Conservation (phyloP, 1,140 invertebrate species). For the Pygmarrhopalites habei region DNA sequence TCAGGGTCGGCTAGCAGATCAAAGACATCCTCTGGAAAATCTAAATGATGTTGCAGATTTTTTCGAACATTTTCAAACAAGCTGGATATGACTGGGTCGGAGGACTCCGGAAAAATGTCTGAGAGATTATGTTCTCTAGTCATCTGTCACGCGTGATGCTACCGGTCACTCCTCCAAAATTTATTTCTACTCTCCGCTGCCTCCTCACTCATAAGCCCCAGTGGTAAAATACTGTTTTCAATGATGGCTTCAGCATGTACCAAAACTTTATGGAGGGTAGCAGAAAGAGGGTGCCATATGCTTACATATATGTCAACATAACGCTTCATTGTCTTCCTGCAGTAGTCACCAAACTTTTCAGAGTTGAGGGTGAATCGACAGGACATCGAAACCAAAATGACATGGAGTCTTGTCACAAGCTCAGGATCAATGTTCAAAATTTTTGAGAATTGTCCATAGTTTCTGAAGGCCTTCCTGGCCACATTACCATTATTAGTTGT, state of each 20-base stretch:
- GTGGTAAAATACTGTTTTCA: not conserved
- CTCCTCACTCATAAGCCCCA: not conserved
- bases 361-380: not conserved
- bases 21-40: no score
- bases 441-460: constrained; percentile 1
- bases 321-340: not conserved
- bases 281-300: not conserved
- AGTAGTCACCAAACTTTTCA: constrained; percentile 14
- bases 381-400: constrained; percentile 10
- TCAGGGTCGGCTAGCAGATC: no score
- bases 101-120: no score
- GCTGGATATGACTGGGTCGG: no score
- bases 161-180: no score
- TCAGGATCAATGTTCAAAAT: constrained; percentile 11
- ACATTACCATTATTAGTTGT: constrained; percentile 25
- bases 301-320: constrained; percentile 20
- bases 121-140: no score
- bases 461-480: constrained; percentile 13
- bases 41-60: no score
- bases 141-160: no score
- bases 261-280: constrained; percentile 19
- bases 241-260: constrained; percentile 2
- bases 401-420: constrained; percentile 5
- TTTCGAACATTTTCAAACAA: no score
- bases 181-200: not conserved